These are phyloP conservation scores for Cistogaster globosa DNA, from an alignment of 2,888 invertebrate species.

Conservation along the genomic window DNA sequence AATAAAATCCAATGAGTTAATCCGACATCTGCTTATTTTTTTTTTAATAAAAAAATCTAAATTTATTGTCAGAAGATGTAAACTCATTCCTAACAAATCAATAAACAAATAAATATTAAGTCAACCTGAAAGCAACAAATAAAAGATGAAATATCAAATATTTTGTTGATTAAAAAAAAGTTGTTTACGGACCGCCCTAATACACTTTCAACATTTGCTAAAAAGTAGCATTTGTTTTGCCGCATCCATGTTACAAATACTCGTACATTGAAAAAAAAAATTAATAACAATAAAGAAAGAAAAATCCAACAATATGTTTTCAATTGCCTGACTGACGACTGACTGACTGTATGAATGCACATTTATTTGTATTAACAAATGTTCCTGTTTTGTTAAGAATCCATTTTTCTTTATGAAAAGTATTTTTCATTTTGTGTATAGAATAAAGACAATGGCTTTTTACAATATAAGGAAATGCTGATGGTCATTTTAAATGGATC, in stretches of 20 bases:
- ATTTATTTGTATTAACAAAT: slow-evolving; percentile 47
- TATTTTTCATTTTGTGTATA: slow-evolving; percentile 37
- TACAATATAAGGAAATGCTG: slow-evolving; percentile 58
- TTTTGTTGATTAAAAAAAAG: too few relatives aligned
- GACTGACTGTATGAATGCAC: slow-evolving; percentile 7
- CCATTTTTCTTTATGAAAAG: slow-evolving; percentile 39
- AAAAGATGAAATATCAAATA: too few relatives aligned
- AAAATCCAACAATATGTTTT: slow-evolving; percentile 54
- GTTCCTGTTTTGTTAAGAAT: slow-evolving; percentile 49
- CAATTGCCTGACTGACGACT: slow-evolving; percentile 38
- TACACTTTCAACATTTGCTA: slow-evolving; percentile 37
- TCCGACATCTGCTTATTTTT: too few relatives aligned
- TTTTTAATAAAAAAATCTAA: too few relatives aligned
- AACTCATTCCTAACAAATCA: too few relatives aligned
- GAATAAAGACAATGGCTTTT: slow-evolving; percentile 44
- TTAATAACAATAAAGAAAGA: neutral
- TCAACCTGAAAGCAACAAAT: too few relatives aligned
- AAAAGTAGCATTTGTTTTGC: slow-evolving; percentile 31
- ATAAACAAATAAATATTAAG: too few relatives aligned
- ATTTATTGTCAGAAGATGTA: too few relatives aligned
- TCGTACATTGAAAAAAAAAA: neutral
- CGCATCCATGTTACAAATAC: slow-evolving; percentile 31
- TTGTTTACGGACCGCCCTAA: neutral
- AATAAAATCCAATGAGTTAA: too few relatives aligned
- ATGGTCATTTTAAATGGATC: slow-evolving; percentile 39